Conservation (phyloP, 2,888 invertebrate genomes). For the Leucophenga montana region DNA sequence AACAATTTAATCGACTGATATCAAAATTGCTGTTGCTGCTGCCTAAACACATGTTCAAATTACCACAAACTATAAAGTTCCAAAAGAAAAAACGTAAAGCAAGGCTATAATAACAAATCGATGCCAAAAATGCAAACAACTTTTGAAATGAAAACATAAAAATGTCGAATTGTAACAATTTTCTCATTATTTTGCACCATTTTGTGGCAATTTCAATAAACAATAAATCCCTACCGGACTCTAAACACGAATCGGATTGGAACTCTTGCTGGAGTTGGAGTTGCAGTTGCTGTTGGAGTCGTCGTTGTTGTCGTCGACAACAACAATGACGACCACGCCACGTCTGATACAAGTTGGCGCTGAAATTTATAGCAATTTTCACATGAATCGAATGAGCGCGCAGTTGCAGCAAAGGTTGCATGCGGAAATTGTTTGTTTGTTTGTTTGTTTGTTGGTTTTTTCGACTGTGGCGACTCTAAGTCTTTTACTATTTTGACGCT, state of each 20-base stretch:
- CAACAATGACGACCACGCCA: constrained; percentile 25
- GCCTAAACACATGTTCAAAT: constrained; percentile 18
- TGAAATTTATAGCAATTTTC: constrained; percentile 67
- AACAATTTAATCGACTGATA: too few relatives aligned
- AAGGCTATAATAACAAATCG: constrained; percentile 14
- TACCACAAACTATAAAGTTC: neutral
- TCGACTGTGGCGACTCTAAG: neutral
- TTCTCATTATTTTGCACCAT: constrained; percentile 68
- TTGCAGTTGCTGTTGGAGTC: neutral
- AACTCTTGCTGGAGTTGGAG: neutral
- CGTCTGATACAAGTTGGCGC: constrained; percentile 18
- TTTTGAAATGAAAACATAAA: constrained; percentile 70
- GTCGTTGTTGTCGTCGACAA: neutral
- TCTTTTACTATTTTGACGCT: constrained; percentile 4
- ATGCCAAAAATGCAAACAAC: constrained; percentile 55
- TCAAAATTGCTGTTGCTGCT: constrained; percentile 27
- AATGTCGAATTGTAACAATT: constrained; percentile 61
- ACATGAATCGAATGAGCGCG: constrained; percentile 52
- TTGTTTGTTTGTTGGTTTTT: too few relatives aligned
- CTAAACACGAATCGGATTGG: neutral
- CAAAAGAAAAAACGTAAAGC: neutral
- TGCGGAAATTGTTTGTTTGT: constrained; percentile 19
- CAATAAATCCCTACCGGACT: constrained; percentile 68
- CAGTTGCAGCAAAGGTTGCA: neutral
- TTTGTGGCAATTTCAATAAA: constrained; percentile 71